phyloP scores from a whole-genome alignment of 2,888 invertebrate genomes.

The Lycocerus yunnanus region DNA sequence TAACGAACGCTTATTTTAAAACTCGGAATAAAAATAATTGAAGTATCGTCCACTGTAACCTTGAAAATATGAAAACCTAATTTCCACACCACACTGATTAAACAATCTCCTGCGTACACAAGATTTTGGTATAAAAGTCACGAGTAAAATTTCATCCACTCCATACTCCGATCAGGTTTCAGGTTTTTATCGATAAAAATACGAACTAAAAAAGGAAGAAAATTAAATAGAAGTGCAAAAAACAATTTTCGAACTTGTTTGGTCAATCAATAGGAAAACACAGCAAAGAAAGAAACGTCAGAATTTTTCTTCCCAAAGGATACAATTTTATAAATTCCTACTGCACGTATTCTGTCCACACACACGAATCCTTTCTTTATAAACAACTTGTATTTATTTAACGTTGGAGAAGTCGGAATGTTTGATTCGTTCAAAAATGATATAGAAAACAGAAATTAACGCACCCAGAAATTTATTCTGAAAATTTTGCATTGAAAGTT shows the following conservation, averaged over 20 bases:
- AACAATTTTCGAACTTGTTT: background rate
- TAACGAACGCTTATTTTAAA: background rate
- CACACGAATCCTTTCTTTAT: background rate
- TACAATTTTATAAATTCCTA: background rate
- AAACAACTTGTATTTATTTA: background rate
- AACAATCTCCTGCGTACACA: too few species aligned
- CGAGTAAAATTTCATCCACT: background rate
- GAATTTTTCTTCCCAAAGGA: background rate
- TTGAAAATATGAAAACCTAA: background rate
- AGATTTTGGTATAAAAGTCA: background rate
- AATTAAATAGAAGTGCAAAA: slow-evolving; percentile 8
- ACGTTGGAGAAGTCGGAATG: background rate
- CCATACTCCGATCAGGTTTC: slow-evolving; percentile 12
- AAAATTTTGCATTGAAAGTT: too few species aligned
- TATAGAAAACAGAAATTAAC: background rate
- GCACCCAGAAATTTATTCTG: too few species aligned
- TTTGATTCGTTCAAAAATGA: background rate
- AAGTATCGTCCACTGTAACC: background rate
- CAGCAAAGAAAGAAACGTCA: background rate
- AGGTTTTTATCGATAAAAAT: background rate
- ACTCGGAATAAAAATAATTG: background rate
- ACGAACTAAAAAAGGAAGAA: slow-evolving; percentile 7
- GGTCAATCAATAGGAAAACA: background rate
- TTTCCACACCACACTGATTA: background rate
- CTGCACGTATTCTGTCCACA: background rate